phyloP scores from a whole-genome alignment of 1,140 invertebrate species.

The Uloborus diversus region DNA sequence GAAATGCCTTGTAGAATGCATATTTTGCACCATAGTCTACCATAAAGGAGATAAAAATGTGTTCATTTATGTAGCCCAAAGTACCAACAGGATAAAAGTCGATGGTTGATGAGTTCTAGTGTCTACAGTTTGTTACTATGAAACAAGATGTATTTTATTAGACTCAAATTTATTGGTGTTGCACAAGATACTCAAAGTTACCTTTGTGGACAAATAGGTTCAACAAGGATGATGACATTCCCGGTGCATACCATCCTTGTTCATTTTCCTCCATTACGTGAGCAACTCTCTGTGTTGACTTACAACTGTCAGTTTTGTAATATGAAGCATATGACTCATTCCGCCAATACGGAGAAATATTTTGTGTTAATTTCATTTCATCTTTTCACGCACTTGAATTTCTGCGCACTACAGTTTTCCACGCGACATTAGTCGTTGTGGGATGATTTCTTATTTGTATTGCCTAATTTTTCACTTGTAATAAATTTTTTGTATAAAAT shows the following conservation, averaged over 20 bases:
- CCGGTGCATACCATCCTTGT: conserved; percentile 28
- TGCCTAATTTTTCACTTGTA: conserved; percentile 17
- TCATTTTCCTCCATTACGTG: conserved; percentile 19
- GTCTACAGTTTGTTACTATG: background rate
- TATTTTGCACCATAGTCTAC: too few species aligned
- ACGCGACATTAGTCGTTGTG: conserved; percentile 21
- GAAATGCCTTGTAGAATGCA: too few species aligned
- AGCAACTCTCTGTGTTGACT: conserved; percentile 48
- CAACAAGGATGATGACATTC: conserved; percentile 26
- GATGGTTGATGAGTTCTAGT: background rate
- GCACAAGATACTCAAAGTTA: conserved; percentile 35
- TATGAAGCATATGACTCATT: too few species aligned
- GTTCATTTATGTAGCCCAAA: too few species aligned
- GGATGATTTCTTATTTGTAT: conserved; percentile 18
- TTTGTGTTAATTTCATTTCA: conserved; percentile 14
- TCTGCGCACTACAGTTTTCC: conserved; percentile 19
- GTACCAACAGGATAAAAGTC: background rate
- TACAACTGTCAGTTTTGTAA: conserved; percentile 20
- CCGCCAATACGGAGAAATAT: background rate
- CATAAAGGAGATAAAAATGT: too few species aligned
- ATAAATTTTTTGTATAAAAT: conserved; percentile 39
- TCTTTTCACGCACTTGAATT: conserved; percentile 41
- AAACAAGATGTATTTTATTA: conserved; percentile 14
- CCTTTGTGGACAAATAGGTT: background rate
- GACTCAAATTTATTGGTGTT: conserved; percentile 4